Evolutionary conservation across 2,888 invertebrate genomes (phyloP).

Genomic region (Coremacera marginata): DNA sequence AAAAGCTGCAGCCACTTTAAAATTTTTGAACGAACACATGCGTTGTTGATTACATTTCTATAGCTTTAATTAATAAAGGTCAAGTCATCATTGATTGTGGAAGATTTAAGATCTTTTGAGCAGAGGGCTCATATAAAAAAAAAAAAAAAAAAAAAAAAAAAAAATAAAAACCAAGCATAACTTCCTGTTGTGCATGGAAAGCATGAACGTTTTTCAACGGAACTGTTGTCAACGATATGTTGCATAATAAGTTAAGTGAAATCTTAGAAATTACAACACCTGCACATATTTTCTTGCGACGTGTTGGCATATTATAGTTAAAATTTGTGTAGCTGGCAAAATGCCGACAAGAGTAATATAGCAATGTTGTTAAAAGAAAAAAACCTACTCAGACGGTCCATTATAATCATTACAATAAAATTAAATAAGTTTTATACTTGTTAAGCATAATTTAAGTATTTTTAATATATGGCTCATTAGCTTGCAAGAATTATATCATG

Average conservation of each 20-base stretch:
- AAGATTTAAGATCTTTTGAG: not conserved
- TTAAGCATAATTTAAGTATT: not conserved
- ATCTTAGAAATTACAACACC: constrained; percentile 22
- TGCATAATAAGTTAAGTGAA: constrained; percentile 12
- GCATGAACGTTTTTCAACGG: constrained; percentile 8
- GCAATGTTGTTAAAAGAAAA: not conserved
- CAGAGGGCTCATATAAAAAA: not conserved
- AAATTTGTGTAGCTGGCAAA: not conserved
- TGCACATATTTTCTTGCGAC: not conserved
- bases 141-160: no score
- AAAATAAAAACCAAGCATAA: not conserved
- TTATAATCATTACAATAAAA: not conserved
- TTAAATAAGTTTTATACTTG: not conserved
- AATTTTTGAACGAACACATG: no score
- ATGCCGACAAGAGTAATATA: not conserved
- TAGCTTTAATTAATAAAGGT: no score
- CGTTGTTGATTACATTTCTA: no score
- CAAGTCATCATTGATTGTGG: not conserved
- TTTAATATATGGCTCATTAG: no score
- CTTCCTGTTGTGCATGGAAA: not conserved
- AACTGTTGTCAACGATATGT: no score
- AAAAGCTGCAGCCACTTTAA: no score
- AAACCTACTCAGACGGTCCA: no score
- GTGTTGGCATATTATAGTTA: not conserved
- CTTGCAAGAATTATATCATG: no score